phyloP scores from a whole-genome alignment of 92 coral and sea anemone species.

The Palythoa caribaeorum region DNA sequence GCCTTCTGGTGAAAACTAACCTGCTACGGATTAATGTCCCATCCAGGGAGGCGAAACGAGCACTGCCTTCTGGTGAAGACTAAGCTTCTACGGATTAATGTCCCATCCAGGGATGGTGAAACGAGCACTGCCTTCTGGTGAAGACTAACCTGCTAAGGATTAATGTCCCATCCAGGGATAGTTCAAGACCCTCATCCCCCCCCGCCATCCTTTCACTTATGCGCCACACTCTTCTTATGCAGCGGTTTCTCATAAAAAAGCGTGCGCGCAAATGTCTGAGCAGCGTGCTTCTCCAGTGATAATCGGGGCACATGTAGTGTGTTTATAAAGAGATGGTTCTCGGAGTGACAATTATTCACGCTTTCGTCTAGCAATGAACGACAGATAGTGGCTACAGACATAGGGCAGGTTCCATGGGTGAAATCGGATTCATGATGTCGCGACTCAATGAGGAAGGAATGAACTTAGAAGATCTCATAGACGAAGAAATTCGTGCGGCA shows the following conservation, averaged over 20 bases:
- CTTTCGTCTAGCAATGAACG: slow-evolving; percentile 20
- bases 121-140: too few species aligned
- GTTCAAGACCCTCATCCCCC: too few species aligned
- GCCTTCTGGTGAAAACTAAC: too few species aligned
- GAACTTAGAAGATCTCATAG: slow-evolving; percentile 78
- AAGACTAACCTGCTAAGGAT: too few species aligned
- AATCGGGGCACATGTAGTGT: not conserved
- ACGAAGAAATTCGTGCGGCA: slow-evolving; percentile 78
- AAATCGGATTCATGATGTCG: slow-evolving; percentile 88
- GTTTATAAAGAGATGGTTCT: not conserved
- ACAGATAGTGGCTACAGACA: not conserved
- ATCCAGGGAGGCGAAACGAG: too few species aligned
- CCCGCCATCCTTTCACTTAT: too few species aligned
- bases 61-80: too few species aligned
- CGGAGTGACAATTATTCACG: not conserved
- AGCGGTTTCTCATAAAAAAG: slow-evolving; percentile 21
- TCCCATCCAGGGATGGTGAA: too few species aligned
- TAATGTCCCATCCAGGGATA: too few species aligned
- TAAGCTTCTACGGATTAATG: too few species aligned
- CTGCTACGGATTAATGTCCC: too few species aligned
- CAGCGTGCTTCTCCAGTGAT: not conserved
- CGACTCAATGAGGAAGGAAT: slow-evolving; percentile 84
- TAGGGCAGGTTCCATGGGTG: slow-evolving; percentile 81
- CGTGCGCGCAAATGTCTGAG: not conserved
- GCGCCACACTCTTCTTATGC: not conserved